phyloP scores from a whole-genome alignment of 1,140 invertebrate species.

The Tachypleus tridentatus region DNA sequence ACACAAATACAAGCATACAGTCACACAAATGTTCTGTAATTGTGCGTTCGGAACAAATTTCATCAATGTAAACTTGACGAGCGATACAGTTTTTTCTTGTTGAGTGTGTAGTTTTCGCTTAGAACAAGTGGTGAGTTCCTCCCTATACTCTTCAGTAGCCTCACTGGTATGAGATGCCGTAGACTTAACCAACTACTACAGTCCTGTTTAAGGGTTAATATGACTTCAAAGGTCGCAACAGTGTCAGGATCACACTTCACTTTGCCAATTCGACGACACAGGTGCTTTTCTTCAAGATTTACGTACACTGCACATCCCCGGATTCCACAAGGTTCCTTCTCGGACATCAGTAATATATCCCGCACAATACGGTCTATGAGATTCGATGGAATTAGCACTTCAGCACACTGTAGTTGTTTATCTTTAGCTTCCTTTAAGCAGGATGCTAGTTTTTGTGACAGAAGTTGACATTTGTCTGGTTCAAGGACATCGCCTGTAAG shows the following conservation, averaged over 20 bases:
- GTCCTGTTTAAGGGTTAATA: conserved; percentile 67
- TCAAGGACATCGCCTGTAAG: too few species aligned
- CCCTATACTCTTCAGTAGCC: conserved; percentile 52
- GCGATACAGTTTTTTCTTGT: conserved; percentile 75
- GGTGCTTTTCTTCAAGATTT: conserved; percentile 26
- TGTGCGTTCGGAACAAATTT: too few species aligned
- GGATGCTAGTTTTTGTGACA: conserved; percentile 47
- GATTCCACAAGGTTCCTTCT: conserved; percentile 70
- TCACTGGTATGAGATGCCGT: conserved; percentile 38
- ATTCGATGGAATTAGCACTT: conserved; percentile 64
- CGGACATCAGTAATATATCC: conserved; percentile 61
- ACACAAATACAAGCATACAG: too few species aligned
- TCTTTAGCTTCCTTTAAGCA: conserved; percentile 58
- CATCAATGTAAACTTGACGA: conserved; percentile 25
- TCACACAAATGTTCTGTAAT: too few species aligned
- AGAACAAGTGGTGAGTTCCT: conserved; percentile 69
- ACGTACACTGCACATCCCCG: conserved; percentile 35
- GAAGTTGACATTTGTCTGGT: neutral
- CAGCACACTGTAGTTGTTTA: conserved; percentile 51
- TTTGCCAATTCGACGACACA: conserved; percentile 42
- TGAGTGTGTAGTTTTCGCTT: conserved; percentile 64
- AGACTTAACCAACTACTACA: conserved; percentile 60
- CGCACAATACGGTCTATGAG: conserved; percentile 57
- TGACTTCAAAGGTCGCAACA: conserved; percentile 72
- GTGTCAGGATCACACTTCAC: conserved; percentile 69